Evolutionary conservation across 2,888 invertebrate genomes (phyloP), one percentile per base, ranked within the genome.

Genomic region (Parelbella ahira): DNA sequence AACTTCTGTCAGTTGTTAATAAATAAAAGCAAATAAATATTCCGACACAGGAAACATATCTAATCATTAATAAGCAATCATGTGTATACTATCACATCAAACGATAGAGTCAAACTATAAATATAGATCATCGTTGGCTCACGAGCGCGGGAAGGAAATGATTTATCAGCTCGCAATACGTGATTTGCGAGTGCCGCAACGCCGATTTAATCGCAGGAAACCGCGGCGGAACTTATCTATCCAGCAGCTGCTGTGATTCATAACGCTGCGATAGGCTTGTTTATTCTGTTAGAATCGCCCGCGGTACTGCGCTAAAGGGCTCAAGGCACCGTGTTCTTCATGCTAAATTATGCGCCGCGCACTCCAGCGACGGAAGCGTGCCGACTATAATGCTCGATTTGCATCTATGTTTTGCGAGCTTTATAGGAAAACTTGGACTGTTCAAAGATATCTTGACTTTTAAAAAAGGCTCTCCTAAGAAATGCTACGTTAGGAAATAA

Each of bases 131-230:
- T 51, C 53, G 46, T 53, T 58, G 54, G 57, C 53, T 56, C 49
- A 46, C 47, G 44, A 56, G 49, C 50, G 54, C 58, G 54, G 58
- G 51, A 47, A 71, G 81, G 80, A 82, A 80, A 83, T 83, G 68
- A 83, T 83, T 80, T 79, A 86, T 83, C 81, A 77, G 68, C 53
- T 50, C 55, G 44, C 49, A 47, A 60, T 60, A 62, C 70, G 72
- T 83, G 84, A 83, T 83, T 84, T 81, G 84, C 77, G 70, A 73
- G 68, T 65, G 51, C 56, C 56, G 57, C 58, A 56, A 51, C 43
- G 51, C 38, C 70, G 76, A 79, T 81, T 67, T 77, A 76, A 86
- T 84, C 84, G 69, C 86, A 84, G 86, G 86, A 86, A 77, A 75
- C 71, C 72, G 56, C 71, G 56, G 60, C 67, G 81, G 82, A 83